Evolutionary conservation across 2,888 invertebrate genomes (phyloP).

Genomic region (Sphaeridia pumilis): DNA sequence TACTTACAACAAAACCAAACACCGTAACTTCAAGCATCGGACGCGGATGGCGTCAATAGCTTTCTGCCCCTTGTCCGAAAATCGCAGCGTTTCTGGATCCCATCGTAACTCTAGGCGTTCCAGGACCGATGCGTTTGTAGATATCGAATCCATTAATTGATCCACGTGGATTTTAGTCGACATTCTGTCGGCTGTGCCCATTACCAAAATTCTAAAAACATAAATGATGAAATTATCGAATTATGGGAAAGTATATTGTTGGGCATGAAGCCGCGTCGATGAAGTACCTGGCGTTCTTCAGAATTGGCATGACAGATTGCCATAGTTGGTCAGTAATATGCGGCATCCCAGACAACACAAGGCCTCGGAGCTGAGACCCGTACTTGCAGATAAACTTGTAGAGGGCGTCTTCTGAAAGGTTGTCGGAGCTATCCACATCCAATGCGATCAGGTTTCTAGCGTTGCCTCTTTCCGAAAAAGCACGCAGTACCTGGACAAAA

Average conservation of each 20-base stretch:
- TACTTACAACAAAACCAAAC: slow-evolving; percentile 75
- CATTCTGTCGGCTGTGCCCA: slow-evolving; percentile 93
- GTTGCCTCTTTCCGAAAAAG: slow-evolving; percentile 75
- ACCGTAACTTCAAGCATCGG: slow-evolving; percentile 81
- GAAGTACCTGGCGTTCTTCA: slow-evolving; percentile 79
- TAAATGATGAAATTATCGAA: not conserved
- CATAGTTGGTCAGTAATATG: slow-evolving; percentile 97
- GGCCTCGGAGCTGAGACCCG: slow-evolving; percentile 77
- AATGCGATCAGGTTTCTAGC: slow-evolving; percentile 65
- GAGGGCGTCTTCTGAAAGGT: slow-evolving; percentile 81
- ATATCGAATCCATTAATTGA: slow-evolving; percentile 94
- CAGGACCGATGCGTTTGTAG: slow-evolving; percentile 75
- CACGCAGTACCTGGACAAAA: slow-evolving; percentile 66
- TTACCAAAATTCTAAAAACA: slow-evolving; percentile 68
- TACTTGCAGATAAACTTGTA: slow-evolving; percentile 82
- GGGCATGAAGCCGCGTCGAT: no score
- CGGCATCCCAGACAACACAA: slow-evolving; percentile 87
- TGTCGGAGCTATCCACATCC: slow-evolving; percentile 91
- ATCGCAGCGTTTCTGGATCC: slow-evolving; percentile 97
- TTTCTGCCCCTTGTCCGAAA: slow-evolving; percentile 98
- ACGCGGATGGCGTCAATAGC: slow-evolving; percentile 95
- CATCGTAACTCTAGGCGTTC: slow-evolving; percentile 90
- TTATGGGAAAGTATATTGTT: no score
- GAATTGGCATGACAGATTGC: slow-evolving; percentile 84
- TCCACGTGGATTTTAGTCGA: slow-evolving; percentile 96